Percentiles rank a stretch among this genome's conserved stretches.
Evolutionary conservation across 1,140 invertebrate genomes (phyloP).

Genomic region (Drosophila pruinosa): DNA sequence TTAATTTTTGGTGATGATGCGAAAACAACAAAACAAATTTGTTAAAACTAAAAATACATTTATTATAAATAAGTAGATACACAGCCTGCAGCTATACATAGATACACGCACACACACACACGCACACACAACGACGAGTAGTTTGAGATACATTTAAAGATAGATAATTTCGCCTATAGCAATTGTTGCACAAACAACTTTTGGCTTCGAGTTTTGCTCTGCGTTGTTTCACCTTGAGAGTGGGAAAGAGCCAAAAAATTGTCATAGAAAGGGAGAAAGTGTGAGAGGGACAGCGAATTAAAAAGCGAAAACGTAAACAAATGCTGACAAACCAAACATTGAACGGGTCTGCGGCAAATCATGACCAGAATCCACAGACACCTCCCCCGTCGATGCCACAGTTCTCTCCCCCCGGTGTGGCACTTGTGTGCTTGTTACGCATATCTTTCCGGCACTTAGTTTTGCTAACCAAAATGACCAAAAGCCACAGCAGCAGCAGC

Average conservation of each 20-base stretch:
- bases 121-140: background rate
- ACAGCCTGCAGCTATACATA: conserved; percentile 20
- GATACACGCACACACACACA: conserved; percentile 1
- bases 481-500: conserved; percentile 1
- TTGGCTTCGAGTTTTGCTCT: conserved; percentile 12
- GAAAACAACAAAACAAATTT: conserved; percentile 49
- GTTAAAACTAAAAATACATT: conserved; percentile 51
- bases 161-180: conserved; percentile 25
- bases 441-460: conserved; percentile 79
- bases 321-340: conserved; percentile 46
- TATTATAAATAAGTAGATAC: conserved; percentile 39
- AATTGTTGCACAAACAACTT: conserved; percentile 51
- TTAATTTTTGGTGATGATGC: conserved; percentile 43
- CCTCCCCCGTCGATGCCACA: background rate
- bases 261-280: background rate
- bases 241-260: background rate
- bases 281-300: background rate
- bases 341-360: background rate
- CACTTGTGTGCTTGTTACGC: conserved; percentile 46
- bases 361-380: background rate
- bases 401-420: no score
- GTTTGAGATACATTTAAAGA: conserved; percentile 22
- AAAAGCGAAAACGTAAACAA: conserved; percentile 42
- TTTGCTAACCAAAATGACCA: conserved; percentile 47
- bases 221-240: conserved; percentile 23